Evolutionary conservation across 2,113 vertebrate genomes (phyloP).

Genomic region (Paracanthobrama guichenoti): DNA sequence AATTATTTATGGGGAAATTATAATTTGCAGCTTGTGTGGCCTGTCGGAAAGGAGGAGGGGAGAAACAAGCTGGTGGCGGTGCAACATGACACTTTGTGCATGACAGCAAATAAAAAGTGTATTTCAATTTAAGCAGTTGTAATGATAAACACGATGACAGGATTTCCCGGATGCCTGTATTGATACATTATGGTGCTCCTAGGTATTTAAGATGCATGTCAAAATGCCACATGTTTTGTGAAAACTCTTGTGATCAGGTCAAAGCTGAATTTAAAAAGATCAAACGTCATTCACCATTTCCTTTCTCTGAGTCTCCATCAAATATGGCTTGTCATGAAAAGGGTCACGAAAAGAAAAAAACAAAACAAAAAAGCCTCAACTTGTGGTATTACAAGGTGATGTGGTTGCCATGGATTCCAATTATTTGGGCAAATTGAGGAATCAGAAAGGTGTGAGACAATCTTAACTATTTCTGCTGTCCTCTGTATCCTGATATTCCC

Average conservation of each 20-base stretch:
- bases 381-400: slow-evolving; percentile 22
- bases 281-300: not conserved
- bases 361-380: not conserved
- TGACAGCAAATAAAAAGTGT: slow-evolving; percentile 65
- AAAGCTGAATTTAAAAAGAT: not conserved
- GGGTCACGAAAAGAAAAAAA: not conserved
- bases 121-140: slow-evolving; percentile 66
- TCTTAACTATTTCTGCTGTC: slow-evolving; percentile 3
- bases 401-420: slow-evolving; percentile 27
- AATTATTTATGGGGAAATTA: slow-evolving; percentile 14
- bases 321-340: slow-evolving; percentile 9
- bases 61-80: not conserved
- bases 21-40: not conserved
- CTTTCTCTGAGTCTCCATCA: not conserved
- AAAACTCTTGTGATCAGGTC: not conserved
- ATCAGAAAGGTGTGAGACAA: slow-evolving; percentile 23
- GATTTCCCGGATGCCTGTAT: slow-evolving; percentile 59
- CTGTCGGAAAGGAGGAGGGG: not conserved
- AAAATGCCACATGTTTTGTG: slow-evolving; percentile 4
- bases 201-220: slow-evolving; percentile 64
- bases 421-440: slow-evolving; percentile 26
- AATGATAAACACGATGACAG: slow-evolving; percentile 66
- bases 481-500: slow-evolving; percentile 8
- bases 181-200: slow-evolving; percentile 60
- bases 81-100: slow-evolving; percentile 52